These are phyloP conservation scores for Sebastiscus tertius DNA, from an alignment of 2,797 vertebrate genomes.

Conservation along the genomic window DNA sequence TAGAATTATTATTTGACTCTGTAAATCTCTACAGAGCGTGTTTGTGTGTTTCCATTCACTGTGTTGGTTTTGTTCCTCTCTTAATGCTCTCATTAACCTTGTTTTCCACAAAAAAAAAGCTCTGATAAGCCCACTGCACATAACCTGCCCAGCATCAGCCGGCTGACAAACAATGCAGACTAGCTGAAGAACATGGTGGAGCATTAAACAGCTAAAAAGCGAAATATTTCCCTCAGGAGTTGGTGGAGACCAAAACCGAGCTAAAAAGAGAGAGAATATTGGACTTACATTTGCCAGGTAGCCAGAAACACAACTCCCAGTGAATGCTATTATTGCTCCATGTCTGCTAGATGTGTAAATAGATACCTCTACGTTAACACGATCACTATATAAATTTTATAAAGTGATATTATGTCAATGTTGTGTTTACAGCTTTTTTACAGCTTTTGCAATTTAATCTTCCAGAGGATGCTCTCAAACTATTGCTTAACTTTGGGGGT, in stretches of 20 bases:
- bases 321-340: not conserved
- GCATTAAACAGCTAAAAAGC: fast-evolving
- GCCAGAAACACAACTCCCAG: not conserved
- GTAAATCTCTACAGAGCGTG: not conserved
- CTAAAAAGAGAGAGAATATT: not conserved
- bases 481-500: conserved; percentile 47
- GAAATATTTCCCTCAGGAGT: not conserved
- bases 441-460: conserved; percentile 48
- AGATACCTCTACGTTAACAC: not conserved
- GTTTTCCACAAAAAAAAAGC: not conserved
- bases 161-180: not conserved
- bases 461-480: conserved; percentile 53
- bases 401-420: not conserved
- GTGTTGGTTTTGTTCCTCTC: not conserved
- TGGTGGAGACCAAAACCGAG: not conserved
- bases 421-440: not conserved
- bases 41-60: not conserved
- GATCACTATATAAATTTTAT: not conserved
- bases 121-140: not conserved
- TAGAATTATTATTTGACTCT: not conserved
- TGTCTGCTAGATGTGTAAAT: not conserved
- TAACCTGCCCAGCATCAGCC: not conserved
- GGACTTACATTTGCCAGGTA: not conserved
- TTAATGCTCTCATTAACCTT: not conserved
- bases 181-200: not conserved